phyloP scores from a whole-genome alignment of 2,797 vertebrate genomes.

The Psittacula echo region DNA sequence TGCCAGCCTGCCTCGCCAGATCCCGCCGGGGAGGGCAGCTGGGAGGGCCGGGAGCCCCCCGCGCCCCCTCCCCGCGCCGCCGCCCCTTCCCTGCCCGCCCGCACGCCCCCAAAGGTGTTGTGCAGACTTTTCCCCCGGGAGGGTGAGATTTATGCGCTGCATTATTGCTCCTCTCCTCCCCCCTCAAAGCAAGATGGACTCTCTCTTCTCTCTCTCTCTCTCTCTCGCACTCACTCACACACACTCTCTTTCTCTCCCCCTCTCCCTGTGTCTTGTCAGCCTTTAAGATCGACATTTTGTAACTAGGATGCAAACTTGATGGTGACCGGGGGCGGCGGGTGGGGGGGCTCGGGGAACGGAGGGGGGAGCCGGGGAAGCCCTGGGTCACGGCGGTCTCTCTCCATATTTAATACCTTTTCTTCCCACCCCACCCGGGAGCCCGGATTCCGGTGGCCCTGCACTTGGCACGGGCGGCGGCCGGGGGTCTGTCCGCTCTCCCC shows the following conservation, averaged over 20 bases:
- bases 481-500: constrained; percentile 38
- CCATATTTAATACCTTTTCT: constrained; percentile 68
- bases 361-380: background rate
- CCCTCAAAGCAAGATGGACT: constrained; percentile 98
- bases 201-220: constrained; percentile 74
- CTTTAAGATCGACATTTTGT: constrained; percentile 92
- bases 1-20: constrained; percentile 69
- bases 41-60: constrained; percentile 31
- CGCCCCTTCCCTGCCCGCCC: background rate
- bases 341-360: background rate
- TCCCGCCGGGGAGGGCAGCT: constrained; percentile 58
- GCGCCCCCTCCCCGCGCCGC: background rate
- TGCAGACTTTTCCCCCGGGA: constrained; percentile 81
- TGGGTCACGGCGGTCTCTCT: constrained; percentile 63
- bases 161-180: constrained; percentile 77
- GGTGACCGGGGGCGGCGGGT: constrained; percentile 70
- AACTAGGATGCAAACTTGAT: constrained; percentile 85
- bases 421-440: constrained; percentile 56
- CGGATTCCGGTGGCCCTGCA: constrained; percentile 70
- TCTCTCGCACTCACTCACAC: constrained; percentile 61
- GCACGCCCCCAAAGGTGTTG: constrained; percentile 77
- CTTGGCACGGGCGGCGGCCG: constrained; percentile 60
- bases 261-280: constrained; percentile 89
- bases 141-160: constrained; percentile 86
- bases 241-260: constrained; percentile 50